Percentiles rank a stretch among this genome's conserved stretches.
phyloP scores from a whole-genome alignment of 2,113 vertebrate genomes.

The Mirza zaza region DNA sequence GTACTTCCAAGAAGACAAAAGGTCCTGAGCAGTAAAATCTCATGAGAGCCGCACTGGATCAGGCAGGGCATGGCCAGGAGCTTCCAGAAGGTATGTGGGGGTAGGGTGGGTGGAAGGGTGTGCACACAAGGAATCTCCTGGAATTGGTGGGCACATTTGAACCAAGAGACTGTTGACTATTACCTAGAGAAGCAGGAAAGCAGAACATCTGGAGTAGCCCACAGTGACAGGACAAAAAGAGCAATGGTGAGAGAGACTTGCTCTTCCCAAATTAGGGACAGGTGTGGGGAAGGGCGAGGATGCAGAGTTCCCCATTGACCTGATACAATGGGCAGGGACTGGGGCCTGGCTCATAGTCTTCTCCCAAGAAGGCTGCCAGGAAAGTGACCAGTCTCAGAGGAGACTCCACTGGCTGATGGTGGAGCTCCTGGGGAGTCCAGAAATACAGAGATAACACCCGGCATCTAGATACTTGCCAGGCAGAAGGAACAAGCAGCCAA shows the following conservation, averaged over 20 bases:
- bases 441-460: not conserved
- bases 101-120: not conserved
- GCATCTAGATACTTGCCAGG: not conserved
- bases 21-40: not conserved
- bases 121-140: not conserved
- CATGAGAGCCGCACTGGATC: not conserved
- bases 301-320: not conserved
- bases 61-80: not conserved
- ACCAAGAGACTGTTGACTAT: not conserved
- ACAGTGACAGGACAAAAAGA: accelerated
- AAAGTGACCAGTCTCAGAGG: accelerated
- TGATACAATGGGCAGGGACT: not conserved
- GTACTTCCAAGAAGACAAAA: not conserved
- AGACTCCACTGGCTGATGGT: not conserved
- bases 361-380: not conserved
- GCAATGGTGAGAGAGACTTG: not conserved
- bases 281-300: not conserved
- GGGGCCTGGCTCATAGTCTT: not conserved
- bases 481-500: not conserved
- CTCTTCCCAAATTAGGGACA: not conserved
- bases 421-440: not conserved
- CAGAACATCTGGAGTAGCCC: not conserved
- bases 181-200: not conserved
- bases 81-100: not conserved
- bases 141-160: not conserved